Conservation (phyloP, 2,888 invertebrate genomes). For the Glyphotaelius pellucidus region DNA sequence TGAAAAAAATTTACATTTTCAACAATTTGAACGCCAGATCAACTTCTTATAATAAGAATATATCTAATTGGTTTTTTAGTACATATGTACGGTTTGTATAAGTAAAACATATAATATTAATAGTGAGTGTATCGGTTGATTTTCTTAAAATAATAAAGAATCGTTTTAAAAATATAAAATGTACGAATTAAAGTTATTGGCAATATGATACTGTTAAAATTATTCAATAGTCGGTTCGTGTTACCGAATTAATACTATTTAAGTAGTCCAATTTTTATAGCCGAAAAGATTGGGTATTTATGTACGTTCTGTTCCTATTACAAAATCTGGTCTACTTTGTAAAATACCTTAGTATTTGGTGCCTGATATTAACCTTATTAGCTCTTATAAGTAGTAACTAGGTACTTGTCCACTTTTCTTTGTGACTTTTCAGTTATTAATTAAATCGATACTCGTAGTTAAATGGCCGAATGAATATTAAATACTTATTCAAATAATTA, state of each 20-base stretch:
- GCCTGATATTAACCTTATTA: neutral
- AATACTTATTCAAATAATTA: no score
- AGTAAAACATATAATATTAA: no score
- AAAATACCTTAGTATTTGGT: neutral
- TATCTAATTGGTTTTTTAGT: no score
- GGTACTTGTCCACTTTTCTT: no score
- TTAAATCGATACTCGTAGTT: neutral
- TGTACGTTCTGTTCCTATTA: neutral
- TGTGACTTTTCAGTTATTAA: neutral
- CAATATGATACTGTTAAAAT: neutral
- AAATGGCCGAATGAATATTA: neutral
- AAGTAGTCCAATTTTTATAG: neutral
- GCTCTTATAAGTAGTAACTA: no score
- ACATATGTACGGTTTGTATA: no score
- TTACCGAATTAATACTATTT: neutral
- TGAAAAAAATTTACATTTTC: no score
- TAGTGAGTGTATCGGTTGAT: no score
- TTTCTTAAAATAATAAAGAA: neutral
- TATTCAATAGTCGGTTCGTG: neutral
- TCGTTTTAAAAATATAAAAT: neutral
- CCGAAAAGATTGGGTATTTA: neutral
- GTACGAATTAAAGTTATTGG: neutral
- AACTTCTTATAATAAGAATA: no score
- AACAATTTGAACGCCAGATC: no score
- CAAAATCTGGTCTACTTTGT: neutral